phyloP scores from a whole-genome alignment of 2,797 vertebrate genomes.

The Otolemur crassicaudatus region DNA sequence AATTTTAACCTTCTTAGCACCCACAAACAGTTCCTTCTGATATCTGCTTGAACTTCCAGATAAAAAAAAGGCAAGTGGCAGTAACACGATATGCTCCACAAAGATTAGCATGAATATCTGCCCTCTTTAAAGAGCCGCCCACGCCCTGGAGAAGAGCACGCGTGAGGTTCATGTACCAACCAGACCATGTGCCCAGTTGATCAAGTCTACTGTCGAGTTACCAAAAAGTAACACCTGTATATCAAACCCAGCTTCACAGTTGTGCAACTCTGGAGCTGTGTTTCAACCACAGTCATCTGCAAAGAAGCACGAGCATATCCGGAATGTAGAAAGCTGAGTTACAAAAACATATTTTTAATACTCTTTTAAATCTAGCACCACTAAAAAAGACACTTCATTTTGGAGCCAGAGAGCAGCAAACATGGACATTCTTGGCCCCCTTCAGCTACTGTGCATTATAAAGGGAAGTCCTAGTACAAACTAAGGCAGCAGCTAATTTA shows the following conservation, averaged over 20 bases:
- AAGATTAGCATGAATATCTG: constrained; percentile 87
- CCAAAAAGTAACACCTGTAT: background rate
- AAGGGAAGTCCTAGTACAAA: constrained; percentile 34
- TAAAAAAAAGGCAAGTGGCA: constrained; percentile 66
- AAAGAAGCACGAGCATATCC: background rate
- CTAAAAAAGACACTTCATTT: constrained; percentile 21
- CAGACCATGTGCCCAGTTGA: background rate
- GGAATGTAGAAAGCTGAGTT: background rate
- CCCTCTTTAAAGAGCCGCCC: constrained; percentile 75
- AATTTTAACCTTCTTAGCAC: constrained; percentile 60
- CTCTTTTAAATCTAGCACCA: constrained; percentile 1
- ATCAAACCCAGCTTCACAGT: background rate
- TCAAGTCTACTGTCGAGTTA: constrained; percentile 14
- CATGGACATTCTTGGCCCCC: background rate
- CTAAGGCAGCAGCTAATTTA: background rate
- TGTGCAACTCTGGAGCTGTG: background rate
- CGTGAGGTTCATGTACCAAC: background rate
- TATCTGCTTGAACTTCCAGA: constrained; percentile 70
- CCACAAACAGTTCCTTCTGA: constrained; percentile 78
- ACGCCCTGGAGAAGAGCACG: constrained; percentile 60
- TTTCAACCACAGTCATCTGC: constrained; percentile 4
- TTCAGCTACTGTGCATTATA: background rate
- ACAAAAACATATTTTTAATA: constrained; percentile 29
- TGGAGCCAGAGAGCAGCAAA: background rate
- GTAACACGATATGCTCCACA: constrained; percentile 73